These are phyloP conservation scores for Pelodytes ibericus DNA, from an alignment of 2,797 vertebrate genomes.

Conservation along the genomic window DNA sequence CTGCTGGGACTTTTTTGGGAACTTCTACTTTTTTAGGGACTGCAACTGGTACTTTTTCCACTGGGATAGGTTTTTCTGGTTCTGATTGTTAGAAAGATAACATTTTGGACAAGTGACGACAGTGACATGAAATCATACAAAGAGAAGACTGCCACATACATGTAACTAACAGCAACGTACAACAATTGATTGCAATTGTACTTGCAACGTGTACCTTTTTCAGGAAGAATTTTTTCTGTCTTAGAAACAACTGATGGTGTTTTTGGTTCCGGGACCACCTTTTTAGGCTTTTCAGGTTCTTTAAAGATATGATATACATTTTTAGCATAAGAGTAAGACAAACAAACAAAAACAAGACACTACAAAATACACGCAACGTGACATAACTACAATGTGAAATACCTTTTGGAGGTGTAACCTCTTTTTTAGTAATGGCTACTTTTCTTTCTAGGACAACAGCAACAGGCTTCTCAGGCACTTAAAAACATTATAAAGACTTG, in stretches of 20 bases:
- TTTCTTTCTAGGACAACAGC: slow-evolving; percentile 48
- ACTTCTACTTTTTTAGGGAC: slow-evolving; percentile 71
- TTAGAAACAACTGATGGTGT: slow-evolving; percentile 69
- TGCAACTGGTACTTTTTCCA: slow-evolving; percentile 70
- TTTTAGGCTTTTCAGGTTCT: slow-evolving; percentile 64
- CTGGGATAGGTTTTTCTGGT: slow-evolving; percentile 69
- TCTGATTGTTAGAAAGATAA: slow-evolving; percentile 49
- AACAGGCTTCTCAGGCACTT: slow-evolving; percentile 60
- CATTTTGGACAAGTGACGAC: background rate
- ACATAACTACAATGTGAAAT: slow-evolving; percentile 11
- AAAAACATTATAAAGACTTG: slow-evolving; percentile 34
- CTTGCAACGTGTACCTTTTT: slow-evolving; percentile 67
- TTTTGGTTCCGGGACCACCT: slow-evolving; percentile 69
- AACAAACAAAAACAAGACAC: slow-evolving; percentile 18
- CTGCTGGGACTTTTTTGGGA: slow-evolving; percentile 58
- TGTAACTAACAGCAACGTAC: background rate
- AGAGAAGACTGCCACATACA: background rate
- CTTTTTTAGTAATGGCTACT: slow-evolving; percentile 60
- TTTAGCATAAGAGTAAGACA: slow-evolving; percentile 6
- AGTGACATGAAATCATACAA: background rate
- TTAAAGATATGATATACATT: slow-evolving; percentile 33
- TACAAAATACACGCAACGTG: background rate
- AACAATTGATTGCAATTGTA: background rate
- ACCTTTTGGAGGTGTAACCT: slow-evolving; percentile 54
- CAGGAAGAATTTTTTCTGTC: slow-evolving; percentile 69